Evolutionary conservation across 64 coral and sea anemone genomes (phyloP).

Genomic region (Pachyseris speciosa): DNA sequence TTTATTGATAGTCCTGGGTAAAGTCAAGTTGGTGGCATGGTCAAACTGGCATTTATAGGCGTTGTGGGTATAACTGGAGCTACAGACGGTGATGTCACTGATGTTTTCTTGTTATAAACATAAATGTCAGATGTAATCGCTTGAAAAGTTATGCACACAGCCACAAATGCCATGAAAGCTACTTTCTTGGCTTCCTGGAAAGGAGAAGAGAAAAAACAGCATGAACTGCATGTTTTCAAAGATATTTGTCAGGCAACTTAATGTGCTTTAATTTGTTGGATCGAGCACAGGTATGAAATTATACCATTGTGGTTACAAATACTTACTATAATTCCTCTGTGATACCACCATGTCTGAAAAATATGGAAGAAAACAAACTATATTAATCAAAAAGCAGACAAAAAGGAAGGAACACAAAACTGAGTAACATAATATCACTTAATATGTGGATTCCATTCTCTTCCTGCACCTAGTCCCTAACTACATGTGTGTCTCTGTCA

Average conservation of each 20-base stretch:
- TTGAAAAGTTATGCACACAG: constrained; percentile 83
- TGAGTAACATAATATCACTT: too few species aligned
- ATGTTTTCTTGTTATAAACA: constrained; percentile 57
- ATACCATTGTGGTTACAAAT: background rate
- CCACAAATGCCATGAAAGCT: constrained; percentile 83
- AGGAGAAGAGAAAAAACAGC: constrained; percentile 3
- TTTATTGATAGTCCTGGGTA: too few species aligned
- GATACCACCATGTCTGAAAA: constrained; percentile 86
- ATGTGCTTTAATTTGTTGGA: background rate
- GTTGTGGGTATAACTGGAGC: too few species aligned
- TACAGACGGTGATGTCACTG: background rate
- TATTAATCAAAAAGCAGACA: background rate
- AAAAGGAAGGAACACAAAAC: background rate
- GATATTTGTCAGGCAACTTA: background rate
- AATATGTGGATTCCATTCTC: too few species aligned
- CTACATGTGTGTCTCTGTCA: too few species aligned
- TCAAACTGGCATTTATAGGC: too few species aligned
- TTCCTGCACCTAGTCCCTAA: too few species aligned
- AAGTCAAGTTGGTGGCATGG: too few species aligned
- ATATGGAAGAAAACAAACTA: background rate
- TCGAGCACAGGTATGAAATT: background rate
- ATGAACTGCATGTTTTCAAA: background rate
- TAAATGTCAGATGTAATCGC: constrained; percentile 87
- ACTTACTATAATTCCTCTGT: constrained; percentile 88
- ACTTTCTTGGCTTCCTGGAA: constrained; percentile 83